phyloP scores from a whole-genome alignment of 2,797 vertebrate species.

The Tenualosa thibaudeaui region DNA sequence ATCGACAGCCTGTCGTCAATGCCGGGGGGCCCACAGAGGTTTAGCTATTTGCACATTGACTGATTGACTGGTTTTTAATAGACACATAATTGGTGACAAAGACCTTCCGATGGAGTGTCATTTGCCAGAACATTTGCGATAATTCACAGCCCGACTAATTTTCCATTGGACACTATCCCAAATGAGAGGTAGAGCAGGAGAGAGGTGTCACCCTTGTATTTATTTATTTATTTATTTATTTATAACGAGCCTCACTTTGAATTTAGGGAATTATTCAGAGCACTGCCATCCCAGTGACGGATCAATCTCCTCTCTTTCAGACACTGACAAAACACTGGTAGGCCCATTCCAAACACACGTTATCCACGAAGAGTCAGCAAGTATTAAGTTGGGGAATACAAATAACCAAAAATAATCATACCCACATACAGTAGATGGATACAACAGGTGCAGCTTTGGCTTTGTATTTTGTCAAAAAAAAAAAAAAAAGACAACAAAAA shows the following conservation, averaged over 20 bases:
- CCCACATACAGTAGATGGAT: background rate
- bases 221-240: background rate
- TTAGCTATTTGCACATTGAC: conserved; percentile 87
- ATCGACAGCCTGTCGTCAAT: conserved; percentile 92
- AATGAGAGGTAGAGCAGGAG: conserved; percentile 39
- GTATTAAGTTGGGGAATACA: background rate
- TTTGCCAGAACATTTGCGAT: conserved; percentile 82
- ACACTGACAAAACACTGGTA: background rate
- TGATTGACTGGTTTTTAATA: conserved; percentile 99
- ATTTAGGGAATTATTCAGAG: background rate
- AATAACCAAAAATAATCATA: background rate
- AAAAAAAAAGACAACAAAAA: conserved; percentile 24
- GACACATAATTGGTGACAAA: conserved; percentile 99
- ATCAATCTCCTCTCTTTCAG: background rate
- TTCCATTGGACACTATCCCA: conserved; percentile 77
- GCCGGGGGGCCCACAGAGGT: conserved; percentile 81
- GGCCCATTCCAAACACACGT: background rate
- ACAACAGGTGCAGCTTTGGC: background rate
- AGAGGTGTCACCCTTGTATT: background rate
- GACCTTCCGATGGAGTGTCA: conserved; percentile 93
- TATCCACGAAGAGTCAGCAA: background rate
- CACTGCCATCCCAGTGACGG: background rate
- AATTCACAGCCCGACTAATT: conserved; percentile 82
- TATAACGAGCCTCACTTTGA: background rate
- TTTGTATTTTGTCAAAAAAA: conserved; percentile 5